phyloP scores from a whole-genome alignment of 2,888 invertebrate species.

The Clistopyga incitator region DNA sequence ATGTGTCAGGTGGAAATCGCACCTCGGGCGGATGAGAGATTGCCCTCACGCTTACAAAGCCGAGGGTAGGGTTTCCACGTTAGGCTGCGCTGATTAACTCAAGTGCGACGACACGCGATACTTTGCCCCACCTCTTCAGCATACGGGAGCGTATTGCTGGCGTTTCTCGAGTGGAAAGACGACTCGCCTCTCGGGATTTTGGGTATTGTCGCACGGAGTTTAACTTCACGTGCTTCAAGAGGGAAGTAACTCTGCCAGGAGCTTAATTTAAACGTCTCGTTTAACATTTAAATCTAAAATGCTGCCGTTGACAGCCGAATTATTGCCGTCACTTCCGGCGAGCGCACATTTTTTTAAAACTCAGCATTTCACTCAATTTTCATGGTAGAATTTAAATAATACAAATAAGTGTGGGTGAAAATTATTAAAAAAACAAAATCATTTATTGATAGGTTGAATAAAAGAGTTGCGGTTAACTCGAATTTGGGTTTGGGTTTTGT shows the following conservation, averaged over 20 bases:
- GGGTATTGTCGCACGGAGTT: conserved; percentile 33
- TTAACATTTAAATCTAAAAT: background rate
- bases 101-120: conserved; percentile 68
- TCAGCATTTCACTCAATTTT: too few species aligned
- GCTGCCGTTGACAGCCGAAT: background rate
- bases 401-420: too few species aligned
- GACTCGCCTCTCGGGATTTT: conserved; percentile 36
- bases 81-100: conserved; percentile 47
- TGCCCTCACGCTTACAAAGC: conserved; percentile 47
- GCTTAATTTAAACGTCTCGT: background rate
- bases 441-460: too few species aligned
- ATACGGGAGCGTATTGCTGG: conserved; percentile 15
- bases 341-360: too few species aligned
- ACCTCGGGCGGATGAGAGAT: conserved; percentile 40
- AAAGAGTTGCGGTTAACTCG: background rate
- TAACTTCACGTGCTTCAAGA: background rate
- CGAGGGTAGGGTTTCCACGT: conserved; percentile 59
- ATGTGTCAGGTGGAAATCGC: conserved; percentile 58
- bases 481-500: too few species aligned
- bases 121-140: conserved; percentile 24
- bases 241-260: background rate
- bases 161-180: conserved; percentile 43
- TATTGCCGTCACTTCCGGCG: background rate
- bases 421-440: too few species aligned
- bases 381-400: too few species aligned